Base-by-base conservation (phyloP, 2,888 invertebrate genomes). In the Lepidonotus clava region DNA sequence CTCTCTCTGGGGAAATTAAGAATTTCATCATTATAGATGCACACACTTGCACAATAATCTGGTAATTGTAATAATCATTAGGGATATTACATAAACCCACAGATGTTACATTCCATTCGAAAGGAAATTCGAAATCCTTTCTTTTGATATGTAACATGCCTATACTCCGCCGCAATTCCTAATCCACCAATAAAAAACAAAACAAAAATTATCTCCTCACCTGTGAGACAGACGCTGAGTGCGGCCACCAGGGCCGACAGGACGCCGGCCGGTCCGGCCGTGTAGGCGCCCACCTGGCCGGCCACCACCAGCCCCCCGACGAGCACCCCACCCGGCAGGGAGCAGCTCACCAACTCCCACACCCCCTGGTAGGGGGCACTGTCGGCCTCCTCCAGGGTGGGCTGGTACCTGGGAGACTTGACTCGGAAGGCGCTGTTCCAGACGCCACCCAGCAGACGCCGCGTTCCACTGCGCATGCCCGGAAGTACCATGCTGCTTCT, bases 371-470 rank as follows among this genome's bases (percentile, higher is more conserved):
- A 46, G 80, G 46, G 41, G 80, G 41, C 80, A 14, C 28, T 32
- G 1, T 14, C 32, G 21, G 1, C 76, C 4, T 76, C 38, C 51
- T 80, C 80, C 14, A 41, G 28, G 28, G 51, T 80, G 32, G 46
- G 46, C 14, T 80, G 80, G 28, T 80, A 80, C n/a, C 80, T 41
- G 2, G 80, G 80, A 18, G 80, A 46, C 32, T 80, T 80, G 80
- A 80, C 80, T 46, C 80, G 80, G 41, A 80, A 80, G 80, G 80
- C 41, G 51, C 80, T 80, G 28, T 24, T 41, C 80, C 80, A 80
- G 28, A 32, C 28, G 24, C 80, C 41, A 6, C 28, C 80, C 46
- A 41, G 46, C 8, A 71, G 71, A 71, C 71, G 71, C 71, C 71
- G 36, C 8, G 71, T 36, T 11, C 36, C 38, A 34, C 14, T 71